Percentiles rank a stretch among this genome's conserved stretches.
Evolutionary conservation across 2,888 invertebrate genomes (phyloP).

Genomic region (Thereva unica): DNA sequence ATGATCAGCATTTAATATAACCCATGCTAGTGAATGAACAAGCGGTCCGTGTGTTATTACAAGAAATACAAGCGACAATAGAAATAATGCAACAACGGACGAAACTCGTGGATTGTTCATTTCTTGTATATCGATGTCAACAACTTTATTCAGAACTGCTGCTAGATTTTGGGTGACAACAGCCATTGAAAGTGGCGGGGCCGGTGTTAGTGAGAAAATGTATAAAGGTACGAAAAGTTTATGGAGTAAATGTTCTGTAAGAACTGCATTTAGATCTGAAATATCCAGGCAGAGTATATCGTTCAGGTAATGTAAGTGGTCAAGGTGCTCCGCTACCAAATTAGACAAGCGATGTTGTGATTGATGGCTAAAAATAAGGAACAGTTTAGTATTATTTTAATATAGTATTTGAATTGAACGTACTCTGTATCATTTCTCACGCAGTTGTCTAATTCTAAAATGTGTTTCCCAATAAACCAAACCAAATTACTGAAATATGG

Average conservation of each 20-base stretch:
- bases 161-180: conserved; percentile 67
- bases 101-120: conserved; percentile 76
- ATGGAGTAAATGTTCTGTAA: conserved; percentile 92
- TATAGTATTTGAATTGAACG: conserved; percentile 53
- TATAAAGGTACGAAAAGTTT: conserved; percentile 91
- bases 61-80: conserved; percentile 92
- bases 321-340: conserved; percentile 94
- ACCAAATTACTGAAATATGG: conserved; percentile 98
- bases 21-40: conserved; percentile 87
- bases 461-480: conserved; percentile 98
- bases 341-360: conserved; percentile 89
- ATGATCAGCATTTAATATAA: conserved; percentile 82
- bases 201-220: conserved; percentile 82
- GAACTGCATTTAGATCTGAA: conserved; percentile 87
- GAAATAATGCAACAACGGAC: conserved; percentile 86
- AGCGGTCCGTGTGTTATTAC: conserved; percentile 90
- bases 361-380: conserved; percentile 72
- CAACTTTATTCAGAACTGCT: conserved; percentile 65
- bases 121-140: conserved; percentile 63
- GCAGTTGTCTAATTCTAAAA: conserved; percentile 92
- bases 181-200: conserved; percentile 61
- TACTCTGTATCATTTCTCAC: conserved; percentile 95
- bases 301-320: conserved; percentile 95
- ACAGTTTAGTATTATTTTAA: not conserved
- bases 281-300: conserved; percentile 93